Percentiles rank a stretch among this genome's conserved stretches.
phyloP scores from a whole-genome alignment of 2,888 invertebrate genomes.

The Heliconius charithonia region DNA sequence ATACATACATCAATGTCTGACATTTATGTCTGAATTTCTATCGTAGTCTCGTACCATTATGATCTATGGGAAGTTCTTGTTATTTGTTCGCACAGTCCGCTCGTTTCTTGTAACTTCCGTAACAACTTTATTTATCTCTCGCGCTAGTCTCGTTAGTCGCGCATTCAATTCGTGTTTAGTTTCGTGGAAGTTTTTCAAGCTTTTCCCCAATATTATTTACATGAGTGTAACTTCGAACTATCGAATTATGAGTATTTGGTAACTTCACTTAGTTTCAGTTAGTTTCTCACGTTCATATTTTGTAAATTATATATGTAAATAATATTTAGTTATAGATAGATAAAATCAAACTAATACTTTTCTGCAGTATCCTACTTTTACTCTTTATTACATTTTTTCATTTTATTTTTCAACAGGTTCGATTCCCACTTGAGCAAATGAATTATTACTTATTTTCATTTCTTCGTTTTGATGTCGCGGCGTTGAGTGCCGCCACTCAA shows the following conservation, averaged over 20 bases:
- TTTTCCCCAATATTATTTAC: background rate
- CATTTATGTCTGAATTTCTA: no score
- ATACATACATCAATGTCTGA: background rate
- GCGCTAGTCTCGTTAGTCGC: background rate
- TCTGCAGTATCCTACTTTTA: no score
- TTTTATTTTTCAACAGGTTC: no score
- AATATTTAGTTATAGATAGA: no score
- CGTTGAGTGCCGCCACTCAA: no score
- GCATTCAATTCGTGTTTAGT: background rate
- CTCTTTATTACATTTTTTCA: no score
- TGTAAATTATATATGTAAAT: background rate
- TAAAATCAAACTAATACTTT: no score
- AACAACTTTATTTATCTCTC: constrained; percentile 8
- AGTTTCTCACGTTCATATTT: background rate
- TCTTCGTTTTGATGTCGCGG: background rate
- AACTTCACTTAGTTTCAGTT: background rate
- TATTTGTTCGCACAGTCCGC: background rate
- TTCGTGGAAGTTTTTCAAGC: background rate
- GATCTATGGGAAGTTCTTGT: background rate
- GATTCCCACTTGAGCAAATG: no score
- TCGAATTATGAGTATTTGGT: background rate
- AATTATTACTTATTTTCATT: background rate
- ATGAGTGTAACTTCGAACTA: background rate
- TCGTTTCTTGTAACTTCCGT: background rate
- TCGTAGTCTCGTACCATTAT: background rate